Conservation (phyloP, 2,797 vertebrate species). For the Peromyscus eremicus region DNA sequence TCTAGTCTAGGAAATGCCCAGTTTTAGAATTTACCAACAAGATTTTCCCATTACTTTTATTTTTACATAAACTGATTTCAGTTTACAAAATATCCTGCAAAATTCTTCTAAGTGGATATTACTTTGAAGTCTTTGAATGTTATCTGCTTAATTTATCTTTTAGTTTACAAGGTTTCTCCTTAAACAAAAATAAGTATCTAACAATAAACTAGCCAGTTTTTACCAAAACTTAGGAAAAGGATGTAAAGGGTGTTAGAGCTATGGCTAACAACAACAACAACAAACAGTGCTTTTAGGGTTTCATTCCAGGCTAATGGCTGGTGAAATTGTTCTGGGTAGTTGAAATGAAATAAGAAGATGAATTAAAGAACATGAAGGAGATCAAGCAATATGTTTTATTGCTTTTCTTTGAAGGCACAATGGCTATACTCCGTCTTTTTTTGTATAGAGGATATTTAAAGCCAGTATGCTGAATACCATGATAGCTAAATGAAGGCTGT, state of each 20-base stretch:
- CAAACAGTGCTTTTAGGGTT: slow-evolving; percentile 86
- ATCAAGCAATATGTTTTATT: slow-evolving; percentile 89
- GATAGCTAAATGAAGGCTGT: slow-evolving; percentile 85
- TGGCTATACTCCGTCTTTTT: slow-evolving; percentile 87
- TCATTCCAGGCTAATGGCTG: slow-evolving; percentile 90
- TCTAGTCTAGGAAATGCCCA: not conserved
- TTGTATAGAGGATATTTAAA: slow-evolving; percentile 87
- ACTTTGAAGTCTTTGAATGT: slow-evolving; percentile 64
- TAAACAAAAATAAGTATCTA: slow-evolving; percentile 76
- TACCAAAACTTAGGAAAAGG: slow-evolving; percentile 84
- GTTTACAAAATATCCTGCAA: slow-evolving; percentile 47
- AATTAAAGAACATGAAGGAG: slow-evolving; percentile 90
- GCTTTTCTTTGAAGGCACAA: slow-evolving; percentile 89
- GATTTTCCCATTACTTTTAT: slow-evolving; percentile 25
- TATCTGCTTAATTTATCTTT: slow-evolving; percentile 77
- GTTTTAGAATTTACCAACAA: not conserved
- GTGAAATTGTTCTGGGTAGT: slow-evolving; percentile 91
- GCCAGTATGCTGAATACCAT: slow-evolving; percentile 84
- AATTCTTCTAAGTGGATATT: slow-evolving; percentile 60
- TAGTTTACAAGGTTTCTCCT: slow-evolving; percentile 72
- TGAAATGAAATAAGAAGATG: slow-evolving; percentile 92
- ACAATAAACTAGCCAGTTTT: slow-evolving; percentile 81
- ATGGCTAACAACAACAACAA: slow-evolving; percentile 88
- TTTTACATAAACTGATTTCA: not conserved
- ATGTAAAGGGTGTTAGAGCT: slow-evolving; percentile 78